Evolutionary conservation across 1,140 invertebrate species (phyloP).

Genomic region (Aphis gossypii): DNA sequence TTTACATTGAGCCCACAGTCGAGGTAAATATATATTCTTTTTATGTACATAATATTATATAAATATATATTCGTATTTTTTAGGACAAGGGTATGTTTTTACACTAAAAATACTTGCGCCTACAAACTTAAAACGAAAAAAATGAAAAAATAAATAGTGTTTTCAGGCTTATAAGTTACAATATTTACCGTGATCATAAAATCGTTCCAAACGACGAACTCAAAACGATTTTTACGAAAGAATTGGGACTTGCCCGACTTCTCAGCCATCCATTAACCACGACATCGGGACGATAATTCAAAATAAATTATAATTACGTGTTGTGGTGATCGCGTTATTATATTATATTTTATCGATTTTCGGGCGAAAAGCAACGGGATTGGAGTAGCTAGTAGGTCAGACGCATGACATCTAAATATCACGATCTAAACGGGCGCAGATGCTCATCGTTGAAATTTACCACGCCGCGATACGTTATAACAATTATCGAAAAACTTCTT

Average conservation of each 20-base stretch:
- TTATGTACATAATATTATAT: background rate
- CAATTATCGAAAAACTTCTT: background rate
- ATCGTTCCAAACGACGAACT: background rate
- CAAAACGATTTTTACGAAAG: background rate
- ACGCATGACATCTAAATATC: background rate
- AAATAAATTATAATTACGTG: background rate
- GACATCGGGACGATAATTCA: background rate
- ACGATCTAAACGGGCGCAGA: background rate
- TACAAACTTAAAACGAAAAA: background rate
- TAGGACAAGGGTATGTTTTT: background rate
- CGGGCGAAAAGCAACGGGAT: background rate
- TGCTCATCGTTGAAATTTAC: background rate
- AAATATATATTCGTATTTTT: background rate
- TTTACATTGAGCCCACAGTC: background rate
- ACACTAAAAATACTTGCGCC: background rate
- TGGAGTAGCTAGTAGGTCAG: background rate
- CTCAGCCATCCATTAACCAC: background rate
- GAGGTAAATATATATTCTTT: background rate
- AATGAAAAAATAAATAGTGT: background rate
- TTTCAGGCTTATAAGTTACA: background rate
- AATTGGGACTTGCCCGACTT: background rate
- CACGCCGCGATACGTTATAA: background rate
- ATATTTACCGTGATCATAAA: background rate
- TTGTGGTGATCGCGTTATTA: background rate
- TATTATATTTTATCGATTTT: too few species aligned